Percentiles rank a stretch among this genome's conserved stretches.
Conservation (phyloP, 1,140 invertebrate species). For the Tetramorium parvispinum region DNA sequence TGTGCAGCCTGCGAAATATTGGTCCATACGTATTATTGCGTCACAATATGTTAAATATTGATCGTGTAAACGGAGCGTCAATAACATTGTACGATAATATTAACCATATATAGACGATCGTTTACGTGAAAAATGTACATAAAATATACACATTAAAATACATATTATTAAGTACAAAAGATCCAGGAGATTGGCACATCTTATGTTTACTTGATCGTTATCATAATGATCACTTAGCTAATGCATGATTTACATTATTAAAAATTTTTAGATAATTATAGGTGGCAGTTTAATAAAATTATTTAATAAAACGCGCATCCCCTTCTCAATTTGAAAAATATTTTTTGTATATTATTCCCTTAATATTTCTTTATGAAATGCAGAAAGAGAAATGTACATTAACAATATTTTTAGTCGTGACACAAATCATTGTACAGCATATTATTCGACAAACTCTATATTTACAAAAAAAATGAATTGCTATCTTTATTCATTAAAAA, state of each 20-base stretch:
- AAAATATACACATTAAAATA: too few species aligned
- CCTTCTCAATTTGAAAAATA: background rate
- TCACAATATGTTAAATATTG: too few species aligned
- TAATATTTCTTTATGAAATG: conserved; percentile 17
- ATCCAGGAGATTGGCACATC: too few species aligned
- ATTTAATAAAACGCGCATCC: background rate
- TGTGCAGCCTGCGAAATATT: too few species aligned
- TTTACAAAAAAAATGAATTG: conserved; percentile 65
- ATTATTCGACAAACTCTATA: conserved; percentile 64
- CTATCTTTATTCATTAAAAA: conserved; percentile 59
- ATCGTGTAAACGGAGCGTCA: too few species aligned
- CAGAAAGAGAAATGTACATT: conserved; percentile 70
- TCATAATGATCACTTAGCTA: too few species aligned
- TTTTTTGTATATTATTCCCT: conserved; percentile 14
- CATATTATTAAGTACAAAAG: too few species aligned
- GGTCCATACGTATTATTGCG: too few species aligned
- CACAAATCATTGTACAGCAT: conserved; percentile 67
- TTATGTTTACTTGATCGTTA: too few species aligned
- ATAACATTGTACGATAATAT: too few species aligned
- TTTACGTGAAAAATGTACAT: too few species aligned
- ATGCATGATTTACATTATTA: background rate
- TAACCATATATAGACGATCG: too few species aligned
- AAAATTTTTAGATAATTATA: background rate
- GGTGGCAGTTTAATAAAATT: background rate
- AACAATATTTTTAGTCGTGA: conserved; percentile 64